Evolutionary conservation across 2,797 vertebrate species (phyloP).

Genomic region (Triplophysa bombifrons): DNA sequence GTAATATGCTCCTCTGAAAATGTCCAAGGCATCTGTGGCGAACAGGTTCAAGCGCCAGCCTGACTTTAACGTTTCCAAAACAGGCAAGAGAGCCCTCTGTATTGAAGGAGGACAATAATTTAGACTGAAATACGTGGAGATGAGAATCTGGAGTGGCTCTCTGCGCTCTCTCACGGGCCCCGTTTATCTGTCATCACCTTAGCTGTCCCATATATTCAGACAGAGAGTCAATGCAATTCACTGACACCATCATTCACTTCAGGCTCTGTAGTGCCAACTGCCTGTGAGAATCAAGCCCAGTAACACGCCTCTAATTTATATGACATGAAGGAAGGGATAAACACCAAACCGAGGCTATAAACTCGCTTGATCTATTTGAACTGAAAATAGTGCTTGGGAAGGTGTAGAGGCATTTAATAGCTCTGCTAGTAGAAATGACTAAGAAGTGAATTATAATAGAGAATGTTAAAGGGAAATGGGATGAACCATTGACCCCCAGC

Average conservation of each 20-base stretch:
- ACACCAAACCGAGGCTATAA: constrained; percentile 46
- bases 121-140: constrained; percentile 68
- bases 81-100: constrained; percentile 41
- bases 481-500: constrained; percentile 10
- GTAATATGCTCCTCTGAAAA: neutral
- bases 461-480: constrained; percentile 16
- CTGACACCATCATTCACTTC: constrained; percentile 70
- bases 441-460: constrained; percentile 29
- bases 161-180: constrained; percentile 55
- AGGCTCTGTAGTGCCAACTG: constrained; percentile 51
- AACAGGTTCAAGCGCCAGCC: neutral
- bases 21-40: neutral
- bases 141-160: constrained; percentile 64
- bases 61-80: constrained; percentile 1
- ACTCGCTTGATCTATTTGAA: constrained; percentile 39
- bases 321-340: constrained; percentile 43
- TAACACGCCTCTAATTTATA: constrained; percentile 58
- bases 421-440: constrained; percentile 27
- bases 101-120: constrained; percentile 68
- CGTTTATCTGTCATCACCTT: constrained; percentile 76
- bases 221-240: constrained; percentile 69
- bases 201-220: constrained; percentile 74
- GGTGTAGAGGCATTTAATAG: constrained; percentile 30
- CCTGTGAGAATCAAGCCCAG: constrained; percentile 60
- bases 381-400: constrained; percentile 22